Conservation (phyloP, 2,797 vertebrate species). For the Clarias platycephalus region DNA sequence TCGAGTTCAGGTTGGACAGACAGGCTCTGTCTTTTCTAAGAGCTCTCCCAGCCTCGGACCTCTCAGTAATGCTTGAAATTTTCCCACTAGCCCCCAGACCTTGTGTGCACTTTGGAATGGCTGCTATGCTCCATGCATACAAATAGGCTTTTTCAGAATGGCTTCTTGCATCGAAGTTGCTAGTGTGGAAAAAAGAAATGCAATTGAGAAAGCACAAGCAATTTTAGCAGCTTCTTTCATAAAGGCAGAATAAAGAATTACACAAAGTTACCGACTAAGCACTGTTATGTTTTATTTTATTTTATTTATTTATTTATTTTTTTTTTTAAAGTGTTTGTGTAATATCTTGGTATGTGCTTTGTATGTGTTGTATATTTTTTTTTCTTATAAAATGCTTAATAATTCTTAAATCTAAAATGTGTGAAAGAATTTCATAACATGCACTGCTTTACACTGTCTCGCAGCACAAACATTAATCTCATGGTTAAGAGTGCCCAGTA, state of each 20-base stretch:
- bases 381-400: not conserved
- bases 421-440: not conserved
- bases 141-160: slow-evolving; percentile 62
- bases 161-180: slow-evolving; percentile 49
- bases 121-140: slow-evolving; percentile 58
- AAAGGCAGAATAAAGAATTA: not conserved
- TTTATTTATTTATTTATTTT: too few relatives aligned
- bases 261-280: not conserved
- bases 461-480: not conserved
- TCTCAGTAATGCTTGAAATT: slow-evolving; percentile 61
- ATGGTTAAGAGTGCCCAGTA: not conserved
- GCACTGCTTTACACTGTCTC: not conserved
- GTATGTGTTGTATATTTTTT: not conserved
- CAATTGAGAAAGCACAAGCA: slow-evolving; percentile 21
- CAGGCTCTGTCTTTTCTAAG: slow-evolving; percentile 44
- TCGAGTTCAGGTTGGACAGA: slow-evolving; percentile 33
- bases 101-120: slow-evolving; percentile 62
- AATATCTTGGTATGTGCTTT: not conserved
- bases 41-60: slow-evolving; percentile 37
- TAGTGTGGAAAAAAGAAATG: slow-evolving; percentile 36
- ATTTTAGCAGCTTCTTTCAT: slow-evolving; percentile 29
- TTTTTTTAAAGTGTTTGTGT: not conserved
- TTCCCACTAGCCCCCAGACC: slow-evolving; percentile 53
- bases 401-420: not conserved
- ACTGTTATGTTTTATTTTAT: not conserved